Conservation (phyloP, 2,113 vertebrate genomes). For the Phylloscopus trochilus region DNA sequence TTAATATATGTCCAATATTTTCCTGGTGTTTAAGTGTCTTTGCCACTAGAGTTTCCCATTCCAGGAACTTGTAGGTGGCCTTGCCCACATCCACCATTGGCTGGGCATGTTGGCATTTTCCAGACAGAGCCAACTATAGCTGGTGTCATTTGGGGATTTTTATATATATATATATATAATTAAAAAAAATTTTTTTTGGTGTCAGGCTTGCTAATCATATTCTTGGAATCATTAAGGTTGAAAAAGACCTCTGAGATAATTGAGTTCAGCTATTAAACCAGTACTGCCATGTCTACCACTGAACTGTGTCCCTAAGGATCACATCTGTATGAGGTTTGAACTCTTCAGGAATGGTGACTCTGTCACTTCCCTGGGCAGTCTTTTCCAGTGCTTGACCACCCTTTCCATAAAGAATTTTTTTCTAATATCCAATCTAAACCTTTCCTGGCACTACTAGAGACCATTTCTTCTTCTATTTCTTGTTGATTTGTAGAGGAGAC, state of each 20-base stretch:
- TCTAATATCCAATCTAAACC: background rate
- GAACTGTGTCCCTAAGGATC: background rate
- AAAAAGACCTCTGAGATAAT: background rate
- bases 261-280: background rate
- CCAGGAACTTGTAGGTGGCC: background rate
- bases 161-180: background rate
- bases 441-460: background rate
- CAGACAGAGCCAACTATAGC: background rate
- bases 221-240: background rate
- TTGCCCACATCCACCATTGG: background rate
- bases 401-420: background rate
- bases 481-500: background rate
- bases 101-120: background rate
- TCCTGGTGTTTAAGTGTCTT: background rate
- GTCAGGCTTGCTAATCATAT: background rate
- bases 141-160: background rate
- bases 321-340: background rate
- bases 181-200: background rate
- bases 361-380: background rate
- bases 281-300: background rate
- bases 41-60: accelerated
- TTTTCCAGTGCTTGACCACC: background rate
- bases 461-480: background rate
- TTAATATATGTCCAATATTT: background rate
- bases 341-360: background rate